Conservation (phyloP, 2,888 invertebrate genomes). For the Isotomurus palustris region DNA sequence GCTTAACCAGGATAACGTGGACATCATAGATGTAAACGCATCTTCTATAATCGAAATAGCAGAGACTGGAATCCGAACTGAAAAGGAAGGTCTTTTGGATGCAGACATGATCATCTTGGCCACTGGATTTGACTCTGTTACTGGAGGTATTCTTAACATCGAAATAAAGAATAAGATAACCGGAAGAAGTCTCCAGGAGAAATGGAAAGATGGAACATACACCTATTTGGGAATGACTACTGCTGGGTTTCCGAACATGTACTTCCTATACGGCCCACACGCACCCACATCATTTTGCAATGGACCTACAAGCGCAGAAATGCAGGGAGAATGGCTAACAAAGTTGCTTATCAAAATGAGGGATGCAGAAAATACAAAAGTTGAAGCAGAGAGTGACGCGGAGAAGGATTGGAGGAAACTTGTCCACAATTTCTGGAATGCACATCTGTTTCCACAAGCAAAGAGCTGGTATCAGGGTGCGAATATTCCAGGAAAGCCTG, state of each 20-base stretch:
- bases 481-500: conserved; percentile 11
- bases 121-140: conserved; percentile 9
- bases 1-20: conserved; percentile 6
- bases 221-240: conserved; percentile 10
- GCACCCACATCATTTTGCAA: conserved; percentile 15
- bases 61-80: neutral
- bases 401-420: conserved; percentile 6
- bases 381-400: neutral
- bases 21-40: conserved; percentile 2
- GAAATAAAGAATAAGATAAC: conserved; percentile 10
- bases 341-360: conserved; percentile 6
- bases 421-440: conserved; percentile 8
- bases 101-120: conserved; percentile 5
- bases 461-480: conserved; percentile 14
- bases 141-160: conserved; percentile 13
- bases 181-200: conserved; percentile 7
- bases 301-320: conserved; percentile 3
- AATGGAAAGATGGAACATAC: conserved; percentile 8
- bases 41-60: conserved; percentile 5
- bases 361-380: neutral
- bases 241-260: conserved; percentile 13
- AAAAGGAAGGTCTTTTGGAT: conserved; percentile 2
- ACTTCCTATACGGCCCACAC: conserved; percentile 15
- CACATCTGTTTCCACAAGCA: conserved; percentile 3
- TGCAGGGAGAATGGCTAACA: conserved; percentile 11